Percentiles rank a stretch among this genome's conserved stretches.
phyloP scores from a whole-genome alignment of 2,113 vertebrate genomes.

The Ivindomyrus marchei region DNA sequence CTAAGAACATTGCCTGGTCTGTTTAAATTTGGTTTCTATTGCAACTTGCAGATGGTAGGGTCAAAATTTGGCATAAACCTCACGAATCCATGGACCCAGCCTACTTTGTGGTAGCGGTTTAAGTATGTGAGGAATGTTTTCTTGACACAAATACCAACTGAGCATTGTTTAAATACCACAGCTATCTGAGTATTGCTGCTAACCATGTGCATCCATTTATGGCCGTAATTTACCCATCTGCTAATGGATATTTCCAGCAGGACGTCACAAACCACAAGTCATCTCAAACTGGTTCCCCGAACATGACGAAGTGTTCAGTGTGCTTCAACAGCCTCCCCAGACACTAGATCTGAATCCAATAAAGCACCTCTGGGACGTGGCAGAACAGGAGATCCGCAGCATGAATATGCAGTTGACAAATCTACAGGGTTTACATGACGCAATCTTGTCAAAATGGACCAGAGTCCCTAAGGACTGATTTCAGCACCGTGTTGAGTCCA shows the following conservation, averaged over 20 bases:
- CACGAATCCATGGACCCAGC: neutral
- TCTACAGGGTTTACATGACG: neutral
- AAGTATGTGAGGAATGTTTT: neutral
- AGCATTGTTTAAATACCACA: neutral
- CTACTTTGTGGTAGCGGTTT: neutral
- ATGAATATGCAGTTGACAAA: neutral
- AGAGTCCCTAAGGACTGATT: neutral
- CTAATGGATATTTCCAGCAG: neutral
- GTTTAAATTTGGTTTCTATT: neutral
- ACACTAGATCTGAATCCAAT: neutral
- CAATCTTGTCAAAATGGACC: neutral
- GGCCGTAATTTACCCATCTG: neutral
- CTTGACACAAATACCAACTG: neutral
- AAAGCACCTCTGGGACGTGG: neutral
- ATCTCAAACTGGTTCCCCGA: neutral
- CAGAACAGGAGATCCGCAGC: neutral
- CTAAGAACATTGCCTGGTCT: neutral
- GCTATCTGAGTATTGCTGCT: neutral
- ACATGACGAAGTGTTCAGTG: neutral
- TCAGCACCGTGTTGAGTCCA: neutral
- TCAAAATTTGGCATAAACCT: neutral
- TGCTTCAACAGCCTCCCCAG: neutral
- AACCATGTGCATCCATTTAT: neutral
- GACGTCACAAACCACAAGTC: neutral
- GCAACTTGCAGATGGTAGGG: neutral